A percentile compares a stretch with the other conserved stretches of the same genome.
Conservation (phyloP, 2,888 invertebrate genomes). For the Griposia aprilina region DNA sequence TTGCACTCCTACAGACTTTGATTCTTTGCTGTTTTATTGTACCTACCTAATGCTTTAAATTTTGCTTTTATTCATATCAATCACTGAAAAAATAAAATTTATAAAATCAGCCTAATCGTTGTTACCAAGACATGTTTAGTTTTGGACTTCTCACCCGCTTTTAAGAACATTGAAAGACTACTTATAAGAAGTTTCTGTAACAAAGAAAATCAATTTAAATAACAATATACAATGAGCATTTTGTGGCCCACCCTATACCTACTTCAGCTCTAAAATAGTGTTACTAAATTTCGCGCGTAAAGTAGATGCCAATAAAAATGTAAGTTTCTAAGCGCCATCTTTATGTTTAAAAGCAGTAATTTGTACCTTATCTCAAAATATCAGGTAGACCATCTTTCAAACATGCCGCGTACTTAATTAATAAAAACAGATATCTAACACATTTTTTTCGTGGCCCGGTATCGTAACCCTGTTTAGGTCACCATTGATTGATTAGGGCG, state of each 20-base stretch:
- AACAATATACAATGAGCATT: no score
- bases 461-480: constrained; percentile 10
- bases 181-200: neutral
- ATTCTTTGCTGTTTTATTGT: neutral
- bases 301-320: neutral
- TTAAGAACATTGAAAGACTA: neutral
- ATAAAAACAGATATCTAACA: neutral
- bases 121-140: neutral
- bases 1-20: neutral
- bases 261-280: no score
- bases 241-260: neutral
- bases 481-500: neutral
- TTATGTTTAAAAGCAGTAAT: neutral
- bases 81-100: neutral
- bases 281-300: neutral
- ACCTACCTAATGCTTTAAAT: neutral
- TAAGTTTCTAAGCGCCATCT: neutral
- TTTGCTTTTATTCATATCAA: neutral
- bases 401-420: neutral
- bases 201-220: no score
- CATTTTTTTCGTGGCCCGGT: neutral
- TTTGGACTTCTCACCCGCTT: neutral
- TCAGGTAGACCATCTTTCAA: neutral
- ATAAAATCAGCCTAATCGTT: neutral
- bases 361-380: neutral